Base-by-base conservation (phyloP, 1,140 invertebrate species). In the Xylocopa sonorina region DNA sequence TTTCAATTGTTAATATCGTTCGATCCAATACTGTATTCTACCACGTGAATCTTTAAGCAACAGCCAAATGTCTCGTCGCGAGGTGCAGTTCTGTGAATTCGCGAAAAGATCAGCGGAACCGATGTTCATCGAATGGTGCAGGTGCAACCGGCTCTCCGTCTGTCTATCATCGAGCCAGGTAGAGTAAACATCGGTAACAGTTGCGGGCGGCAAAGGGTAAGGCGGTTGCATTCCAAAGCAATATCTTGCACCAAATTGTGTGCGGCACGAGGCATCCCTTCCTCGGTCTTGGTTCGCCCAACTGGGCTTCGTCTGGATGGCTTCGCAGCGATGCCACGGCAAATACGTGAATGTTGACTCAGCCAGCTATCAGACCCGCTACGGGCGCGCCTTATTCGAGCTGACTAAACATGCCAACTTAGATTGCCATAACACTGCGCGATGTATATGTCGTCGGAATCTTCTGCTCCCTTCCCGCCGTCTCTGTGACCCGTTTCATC, bases 321-420 rank as follows among this genome's bases (percentile, higher is more conserved):
- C 77, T 87, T 85, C 85, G 81, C 68, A 73, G 82, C 78, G 77
- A 85, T 85, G 81, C 82, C 81, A 86, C 83, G 78, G 87, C 88
- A 91, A 92, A 90, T 90, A 90, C 77, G 55, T 75, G 83, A 84
- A 82, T 88, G 89, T 89, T 91, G 89, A 89, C 86, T 89, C 85
- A 91, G 85, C 78, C 81, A 88, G 88, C 89, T 90, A 89, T 89
- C 88, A 89, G 87, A 90, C 83, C 80, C 80, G 53, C 71, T 80
- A 82, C 71, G 68, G 78, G 68, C 57, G 63, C 79, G 71, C 83
- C 85, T 87, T 83, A 88, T 89, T 82, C 88, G 78, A 85, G 85
- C 89, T 90, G 85, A 90, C 88, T 90, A 90, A 89, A 91, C 88
- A 91, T 81, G 81, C 82, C 85, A 90, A 89, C 87, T 90, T 88